Percentiles rank a stretch among this genome's conserved stretches.
phyloP scores from a whole-genome alignment of 2,888 invertebrate genomes.

The Trissonchulus latispiculum region DNA sequence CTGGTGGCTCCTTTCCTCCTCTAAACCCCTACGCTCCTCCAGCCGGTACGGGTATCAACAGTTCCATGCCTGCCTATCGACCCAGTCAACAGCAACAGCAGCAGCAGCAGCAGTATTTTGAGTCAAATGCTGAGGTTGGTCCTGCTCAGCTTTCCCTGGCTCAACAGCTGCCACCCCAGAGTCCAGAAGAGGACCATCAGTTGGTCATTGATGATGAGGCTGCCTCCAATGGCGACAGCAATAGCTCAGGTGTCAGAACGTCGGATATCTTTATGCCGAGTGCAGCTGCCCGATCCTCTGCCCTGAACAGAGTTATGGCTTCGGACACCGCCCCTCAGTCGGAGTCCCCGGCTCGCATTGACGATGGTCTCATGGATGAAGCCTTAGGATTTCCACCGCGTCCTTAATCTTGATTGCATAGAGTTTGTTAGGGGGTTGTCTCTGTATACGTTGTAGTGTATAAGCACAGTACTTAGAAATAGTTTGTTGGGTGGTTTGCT shows the following conservation, averaged over 20 bases:
- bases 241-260: neutral
- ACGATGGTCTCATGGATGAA: conserved; percentile 10
- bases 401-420: too few relatives aligned
- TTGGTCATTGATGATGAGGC: neutral
- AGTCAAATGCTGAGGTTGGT: neutral
- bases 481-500: too few relatives aligned
- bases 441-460: too few relatives aligned
- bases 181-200: neutral
- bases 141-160: too few relatives aligned
- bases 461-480: too few relatives aligned
- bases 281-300: neutral
- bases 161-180: too few relatives aligned
- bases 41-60: neutral
- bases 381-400: conserved; percentile 7
- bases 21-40: neutral
- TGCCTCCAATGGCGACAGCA: too few relatives aligned
- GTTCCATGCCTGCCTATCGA: too few relatives aligned
- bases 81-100: too few relatives aligned
- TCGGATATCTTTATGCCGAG: neutral
- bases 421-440: too few relatives aligned
- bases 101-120: too few relatives aligned
- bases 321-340: neutral
- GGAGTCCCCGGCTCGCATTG: conserved; percentile 13
- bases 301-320: neutral
- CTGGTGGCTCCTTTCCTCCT: neutral